A percentile compares a stretch with the other conserved stretches of the same genome.
phyloP scores from a whole-genome alignment of 2,113 vertebrate species.

The Felis catus region DNA sequence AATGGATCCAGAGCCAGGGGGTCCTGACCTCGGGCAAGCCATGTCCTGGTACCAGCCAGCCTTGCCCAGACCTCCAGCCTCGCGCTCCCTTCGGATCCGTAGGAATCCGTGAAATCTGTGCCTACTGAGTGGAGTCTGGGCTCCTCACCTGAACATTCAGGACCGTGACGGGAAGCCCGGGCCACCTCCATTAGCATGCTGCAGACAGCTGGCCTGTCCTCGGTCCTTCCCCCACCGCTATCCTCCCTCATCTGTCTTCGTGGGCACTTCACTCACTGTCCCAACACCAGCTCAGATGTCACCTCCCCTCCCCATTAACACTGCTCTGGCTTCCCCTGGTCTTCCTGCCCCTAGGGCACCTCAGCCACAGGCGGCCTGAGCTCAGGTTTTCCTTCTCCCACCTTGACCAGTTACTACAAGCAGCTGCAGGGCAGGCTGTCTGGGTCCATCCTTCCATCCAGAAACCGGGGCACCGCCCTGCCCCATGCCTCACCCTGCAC shows the following conservation, averaged over 20 bases:
- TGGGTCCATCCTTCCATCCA: accelerated
- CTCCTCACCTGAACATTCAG: not conserved
- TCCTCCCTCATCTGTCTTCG: not conserved
- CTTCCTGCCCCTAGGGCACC: not conserved
- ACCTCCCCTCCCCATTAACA: not conserved
- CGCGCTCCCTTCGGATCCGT: not conserved
- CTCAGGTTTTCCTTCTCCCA: too few relatives aligned
- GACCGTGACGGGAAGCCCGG: not conserved
- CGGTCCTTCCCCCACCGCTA: accelerated
- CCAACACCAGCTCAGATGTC: not conserved
- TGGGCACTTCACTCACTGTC: not conserved
- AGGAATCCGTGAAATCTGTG: accelerated
- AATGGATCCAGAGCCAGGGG: not conserved
- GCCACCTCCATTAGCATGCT: accelerated
- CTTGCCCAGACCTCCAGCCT: not conserved
- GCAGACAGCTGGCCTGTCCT: accelerated
- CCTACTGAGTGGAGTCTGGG: not conserved
- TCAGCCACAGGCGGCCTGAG: not conserved
- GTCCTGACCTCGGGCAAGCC: accelerated
- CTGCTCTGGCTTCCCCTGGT: too few relatives aligned
- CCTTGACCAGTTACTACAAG: not conserved
- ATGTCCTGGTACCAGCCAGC: accelerated
- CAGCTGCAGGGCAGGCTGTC: not conserved
- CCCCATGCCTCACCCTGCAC: accelerated
- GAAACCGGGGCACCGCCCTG: too few relatives aligned